These are phyloP conservation scores for Lophura nycthemera DNA, from an alignment of 2,113 vertebrate species.

Conservation along the genomic window DNA sequence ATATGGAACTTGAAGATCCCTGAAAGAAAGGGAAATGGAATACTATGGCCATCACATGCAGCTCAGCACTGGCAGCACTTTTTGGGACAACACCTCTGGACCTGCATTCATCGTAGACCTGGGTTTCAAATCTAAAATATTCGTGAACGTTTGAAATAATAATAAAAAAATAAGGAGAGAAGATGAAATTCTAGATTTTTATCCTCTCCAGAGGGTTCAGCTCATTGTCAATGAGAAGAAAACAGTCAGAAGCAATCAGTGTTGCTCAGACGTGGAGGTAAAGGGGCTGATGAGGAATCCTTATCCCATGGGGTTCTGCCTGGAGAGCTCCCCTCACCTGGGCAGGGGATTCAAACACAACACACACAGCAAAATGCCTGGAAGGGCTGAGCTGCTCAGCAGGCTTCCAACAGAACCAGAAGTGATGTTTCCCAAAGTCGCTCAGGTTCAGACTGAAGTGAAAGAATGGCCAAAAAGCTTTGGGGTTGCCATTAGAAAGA, in stretches of 20 bases:
- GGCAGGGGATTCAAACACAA: background rate
- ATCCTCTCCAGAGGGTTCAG: background rate
- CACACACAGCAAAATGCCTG: rapidly evolving
- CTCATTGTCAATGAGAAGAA: background rate
- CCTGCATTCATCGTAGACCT: background rate
- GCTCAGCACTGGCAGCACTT: rapidly evolving
- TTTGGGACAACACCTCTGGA: rapidly evolving
- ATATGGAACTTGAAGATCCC: background rate
- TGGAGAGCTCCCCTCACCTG: background rate
- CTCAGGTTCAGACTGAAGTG: rapidly evolving
- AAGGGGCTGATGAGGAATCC: background rate
- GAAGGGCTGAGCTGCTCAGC: rapidly evolving
- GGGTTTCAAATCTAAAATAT: background rate
- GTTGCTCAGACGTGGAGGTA: background rate
- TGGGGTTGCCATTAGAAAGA: background rate
- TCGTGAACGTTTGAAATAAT: background rate
- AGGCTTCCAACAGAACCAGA: background rate
- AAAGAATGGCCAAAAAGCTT: rapidly evolving
- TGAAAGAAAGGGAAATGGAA: background rate
- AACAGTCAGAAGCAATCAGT: rapidly evolving
- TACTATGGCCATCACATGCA: rapidly evolving
- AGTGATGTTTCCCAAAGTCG: background rate
- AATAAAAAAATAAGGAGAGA: background rate
- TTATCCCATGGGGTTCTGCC: background rate
- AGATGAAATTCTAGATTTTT: background rate